These are phyloP conservation scores for Sparus aurata DNA, from an alignment of 2,797 vertebrate genomes.

Conservation along the genomic window DNA sequence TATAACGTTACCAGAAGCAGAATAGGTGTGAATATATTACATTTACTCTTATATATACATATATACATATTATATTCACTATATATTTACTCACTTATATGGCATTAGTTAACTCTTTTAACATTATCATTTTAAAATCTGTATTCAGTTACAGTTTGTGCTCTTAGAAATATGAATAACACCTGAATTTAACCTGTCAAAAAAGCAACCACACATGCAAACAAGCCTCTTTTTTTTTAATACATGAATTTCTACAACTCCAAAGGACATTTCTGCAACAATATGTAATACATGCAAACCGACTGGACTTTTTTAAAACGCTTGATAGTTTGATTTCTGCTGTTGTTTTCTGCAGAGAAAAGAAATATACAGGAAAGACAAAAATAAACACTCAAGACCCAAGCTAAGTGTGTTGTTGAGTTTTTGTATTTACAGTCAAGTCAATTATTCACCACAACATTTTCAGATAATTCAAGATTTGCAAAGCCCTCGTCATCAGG, in stretches of 20 bases:
- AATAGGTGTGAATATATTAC: slow-evolving; percentile 9
- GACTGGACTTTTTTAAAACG: slow-evolving; percentile 21
- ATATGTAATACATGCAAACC: slow-evolving; percentile 63
- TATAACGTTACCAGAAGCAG: not conserved
- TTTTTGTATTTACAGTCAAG: slow-evolving; percentile 78
- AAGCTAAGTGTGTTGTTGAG: slow-evolving; percentile 57
- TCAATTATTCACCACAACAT: slow-evolving; percentile 60
- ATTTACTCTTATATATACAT: slow-evolving; percentile 1
- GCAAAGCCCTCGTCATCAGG: slow-evolving; percentile 27
- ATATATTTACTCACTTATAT: slow-evolving; percentile 24
- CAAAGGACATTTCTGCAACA: slow-evolving; percentile 64
- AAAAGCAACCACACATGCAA: slow-evolving; percentile 57
- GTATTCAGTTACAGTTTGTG: not conserved
- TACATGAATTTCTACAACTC: slow-evolving; percentile 63
- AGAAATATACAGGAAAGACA: slow-evolving; percentile 41
- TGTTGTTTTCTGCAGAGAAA: not conserved
- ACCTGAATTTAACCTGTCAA: slow-evolving; percentile 26
- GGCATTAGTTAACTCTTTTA: not conserved
- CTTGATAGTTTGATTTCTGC: slow-evolving; percentile 47
- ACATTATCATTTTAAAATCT: not conserved
- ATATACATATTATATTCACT: not conserved
- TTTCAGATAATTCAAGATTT: slow-evolving; percentile 50
- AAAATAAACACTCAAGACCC: slow-evolving; percentile 71
- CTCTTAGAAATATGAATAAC: slow-evolving; percentile 13
- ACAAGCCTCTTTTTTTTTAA: slow-evolving; percentile 65